A percentile compares a stretch with the other conserved stretches of the same genome.
These are phyloP conservation scores for Halictus quadricinctus DNA, from an alignment of 2,888 invertebrate genomes.

Conservation along the genomic window DNA sequence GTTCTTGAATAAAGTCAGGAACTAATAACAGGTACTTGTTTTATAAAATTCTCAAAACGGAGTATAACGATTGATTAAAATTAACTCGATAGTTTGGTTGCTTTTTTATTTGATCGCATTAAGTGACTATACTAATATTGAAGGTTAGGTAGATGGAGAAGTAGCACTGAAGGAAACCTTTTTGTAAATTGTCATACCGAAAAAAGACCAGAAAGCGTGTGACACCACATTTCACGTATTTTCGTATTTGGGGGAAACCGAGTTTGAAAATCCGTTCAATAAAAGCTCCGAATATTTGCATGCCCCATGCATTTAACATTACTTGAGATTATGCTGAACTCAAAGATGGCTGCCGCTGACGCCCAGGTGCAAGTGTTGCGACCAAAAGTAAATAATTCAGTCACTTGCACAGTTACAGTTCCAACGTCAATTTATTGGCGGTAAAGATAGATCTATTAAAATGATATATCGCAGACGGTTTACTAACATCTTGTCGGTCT, in stretches of 20 bases:
- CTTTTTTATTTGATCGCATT: no score
- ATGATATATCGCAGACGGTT: not conserved
- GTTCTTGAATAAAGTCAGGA: not conserved
- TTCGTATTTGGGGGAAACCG: not conserved
- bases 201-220: not conserved
- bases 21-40: not conserved
- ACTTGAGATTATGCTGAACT: not conserved
- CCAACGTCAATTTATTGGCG: not conserved
- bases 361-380: not conserved
- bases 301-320: not conserved
- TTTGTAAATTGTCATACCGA: not conserved
- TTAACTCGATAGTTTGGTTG: not conserved
- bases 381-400: not conserved
- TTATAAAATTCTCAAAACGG: not conserved
- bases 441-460: not conserved
- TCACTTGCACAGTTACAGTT: not conserved
- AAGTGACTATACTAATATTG: not conserved
- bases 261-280: slow-evolving; percentile 8
- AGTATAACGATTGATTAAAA: not conserved
- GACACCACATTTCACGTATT: not conserved
- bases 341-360: not conserved
- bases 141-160: no score
- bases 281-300: not conserved
- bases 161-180: not conserved
- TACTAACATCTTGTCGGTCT: no score